A percentile compares a stretch with the other conserved stretches of the same genome.
These are phyloP conservation scores for Saguinus imperator DNA, from an alignment of 2,113 vertebrate species.

Conservation along the genomic window DNA sequence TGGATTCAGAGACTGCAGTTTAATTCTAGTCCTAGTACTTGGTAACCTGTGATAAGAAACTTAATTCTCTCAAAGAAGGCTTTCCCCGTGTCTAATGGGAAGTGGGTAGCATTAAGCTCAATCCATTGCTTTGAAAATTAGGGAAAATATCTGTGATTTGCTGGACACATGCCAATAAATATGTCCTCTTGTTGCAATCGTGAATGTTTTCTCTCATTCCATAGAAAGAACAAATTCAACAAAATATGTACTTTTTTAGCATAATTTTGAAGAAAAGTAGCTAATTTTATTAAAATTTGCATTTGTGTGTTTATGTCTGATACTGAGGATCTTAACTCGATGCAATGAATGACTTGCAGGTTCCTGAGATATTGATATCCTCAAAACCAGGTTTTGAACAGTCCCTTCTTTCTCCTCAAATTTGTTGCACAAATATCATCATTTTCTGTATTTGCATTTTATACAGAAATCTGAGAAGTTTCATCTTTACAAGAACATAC, in stretches of 20 bases:
- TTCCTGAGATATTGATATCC: background rate
- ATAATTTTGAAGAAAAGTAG: background rate
- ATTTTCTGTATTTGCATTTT: background rate
- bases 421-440: background rate
- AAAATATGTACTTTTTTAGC: background rate
- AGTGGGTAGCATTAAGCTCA: background rate
- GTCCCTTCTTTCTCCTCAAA: background rate
- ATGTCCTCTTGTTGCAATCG: background rate
- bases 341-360: background rate
- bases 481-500: background rate
- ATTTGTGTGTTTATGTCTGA: background rate
- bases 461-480: background rate
- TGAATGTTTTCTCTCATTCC: background rate
- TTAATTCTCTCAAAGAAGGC: background rate
- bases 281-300: background rate
- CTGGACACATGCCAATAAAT: background rate
- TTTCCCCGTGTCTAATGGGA: background rate
- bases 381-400: background rate
- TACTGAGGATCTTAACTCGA: background rate
- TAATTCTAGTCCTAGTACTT: background rate
- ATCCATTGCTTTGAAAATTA: background rate
- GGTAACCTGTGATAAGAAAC: background rate
- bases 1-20: accelerated
- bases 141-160: background rate
- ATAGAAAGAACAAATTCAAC: background rate